Evolutionary conservation across 2,113 vertebrate species (phyloP).

Genomic region (Suncus etruscus): DNA sequence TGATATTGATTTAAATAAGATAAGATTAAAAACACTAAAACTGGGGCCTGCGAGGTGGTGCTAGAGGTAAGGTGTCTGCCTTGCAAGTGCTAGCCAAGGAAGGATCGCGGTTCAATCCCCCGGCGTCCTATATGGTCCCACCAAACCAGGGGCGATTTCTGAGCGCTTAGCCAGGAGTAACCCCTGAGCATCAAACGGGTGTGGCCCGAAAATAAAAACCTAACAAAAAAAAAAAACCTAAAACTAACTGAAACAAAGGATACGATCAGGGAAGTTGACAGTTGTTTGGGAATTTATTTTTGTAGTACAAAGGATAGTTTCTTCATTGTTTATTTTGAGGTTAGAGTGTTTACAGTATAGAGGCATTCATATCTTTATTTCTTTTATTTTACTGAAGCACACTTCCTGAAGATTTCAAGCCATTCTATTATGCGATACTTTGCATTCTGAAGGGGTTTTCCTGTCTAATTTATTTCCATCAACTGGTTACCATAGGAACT

Average conservation of each 20-base stretch:
- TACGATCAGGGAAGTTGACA: constrained; percentile 64
- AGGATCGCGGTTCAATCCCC: too few species aligned
- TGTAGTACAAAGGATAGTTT: constrained; percentile 75
- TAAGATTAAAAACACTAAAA: constrained; percentile 53
- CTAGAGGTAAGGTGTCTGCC: too few species aligned
- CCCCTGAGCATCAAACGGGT: too few species aligned
- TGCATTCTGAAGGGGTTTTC: constrained; percentile 79
- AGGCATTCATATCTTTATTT: constrained; percentile 76
- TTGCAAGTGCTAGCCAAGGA: too few species aligned
- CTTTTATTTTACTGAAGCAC: constrained; percentile 68
- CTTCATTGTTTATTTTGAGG: constrained; percentile 76
- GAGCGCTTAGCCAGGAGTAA: too few species aligned
- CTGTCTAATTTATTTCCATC: constrained; percentile 74
- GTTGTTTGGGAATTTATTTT: constrained; percentile 78
- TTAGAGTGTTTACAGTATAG: constrained; percentile 73
- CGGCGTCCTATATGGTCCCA: too few species aligned
- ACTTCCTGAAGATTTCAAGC: constrained; percentile 75
- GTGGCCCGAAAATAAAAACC: too few species aligned
- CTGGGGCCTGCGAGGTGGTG: too few species aligned
- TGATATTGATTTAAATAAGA: constrained; percentile 60
- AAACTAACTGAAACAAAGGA: constrained; percentile 67
- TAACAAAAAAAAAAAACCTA: neutral
- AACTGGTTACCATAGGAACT: constrained; percentile 76
- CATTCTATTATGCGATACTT: constrained; percentile 71
- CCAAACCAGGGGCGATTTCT: too few species aligned